These are phyloP conservation scores for Maylandia zebra DNA, from an alignment of 2,113 vertebrate species.

Conservation along the genomic window DNA sequence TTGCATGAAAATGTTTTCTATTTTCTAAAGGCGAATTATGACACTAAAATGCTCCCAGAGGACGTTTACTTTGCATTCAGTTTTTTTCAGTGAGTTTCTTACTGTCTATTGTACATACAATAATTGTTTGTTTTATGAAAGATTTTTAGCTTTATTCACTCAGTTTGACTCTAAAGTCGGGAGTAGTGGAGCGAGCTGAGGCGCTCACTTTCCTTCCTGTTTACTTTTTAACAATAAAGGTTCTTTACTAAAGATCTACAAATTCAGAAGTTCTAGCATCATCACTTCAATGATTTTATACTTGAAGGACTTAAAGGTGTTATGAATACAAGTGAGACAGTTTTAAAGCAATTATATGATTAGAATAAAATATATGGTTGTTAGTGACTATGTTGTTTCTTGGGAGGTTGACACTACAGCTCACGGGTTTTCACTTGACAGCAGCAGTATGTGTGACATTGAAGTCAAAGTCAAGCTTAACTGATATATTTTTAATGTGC, in stretches of 20 bases:
- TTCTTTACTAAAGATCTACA: slow-evolving; percentile 32
- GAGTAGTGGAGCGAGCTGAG: not conserved
- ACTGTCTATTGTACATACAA: slow-evolving; percentile 61
- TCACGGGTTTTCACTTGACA: not conserved
- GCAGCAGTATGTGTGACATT: not conserved
- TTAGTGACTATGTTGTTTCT: not conserved
- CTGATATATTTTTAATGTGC: slow-evolving; percentile 1
- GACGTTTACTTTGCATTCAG: slow-evolving; percentile 47
- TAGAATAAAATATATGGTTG: not conserved
- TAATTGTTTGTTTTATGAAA: slow-evolving; percentile 45
- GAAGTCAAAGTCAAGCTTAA: not conserved
- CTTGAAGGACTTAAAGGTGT: slow-evolving; percentile 19
- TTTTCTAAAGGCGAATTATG: slow-evolving; percentile 60
- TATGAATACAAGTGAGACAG: not conserved
- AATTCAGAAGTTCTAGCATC: not conserved
- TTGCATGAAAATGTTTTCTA: slow-evolving; percentile 72
- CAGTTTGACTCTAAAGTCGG: slow-evolving; percentile 16
- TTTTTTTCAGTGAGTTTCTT: slow-evolving; percentile 52
- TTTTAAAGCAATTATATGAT: not conserved
- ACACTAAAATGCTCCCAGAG: slow-evolving; percentile 26
- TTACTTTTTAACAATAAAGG: slow-evolving; percentile 40
- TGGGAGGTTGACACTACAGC: not conserved
- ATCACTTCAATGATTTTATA: slow-evolving; percentile 10
- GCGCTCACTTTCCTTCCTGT: slow-evolving; percentile 32
- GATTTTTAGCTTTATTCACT: slow-evolving; percentile 29